Evolutionary conservation across 92 coral and sea anemone species (phyloP), one percentile per base, ranked within the genome.

Genomic region (Bergia puertoricense): DNA sequence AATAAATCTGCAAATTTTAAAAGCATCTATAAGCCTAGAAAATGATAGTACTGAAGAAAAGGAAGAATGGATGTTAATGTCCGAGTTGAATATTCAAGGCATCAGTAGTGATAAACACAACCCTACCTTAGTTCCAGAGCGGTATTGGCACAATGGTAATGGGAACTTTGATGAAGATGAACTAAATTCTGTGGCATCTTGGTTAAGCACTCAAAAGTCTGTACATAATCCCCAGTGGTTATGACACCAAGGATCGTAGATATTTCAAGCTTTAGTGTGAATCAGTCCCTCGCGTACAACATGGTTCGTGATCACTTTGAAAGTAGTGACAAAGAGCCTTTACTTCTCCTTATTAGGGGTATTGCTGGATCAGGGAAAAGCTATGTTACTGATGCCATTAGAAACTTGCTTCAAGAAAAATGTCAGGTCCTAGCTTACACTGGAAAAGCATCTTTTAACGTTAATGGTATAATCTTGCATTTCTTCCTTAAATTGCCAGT

Each of bases 391-490:
- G 88, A 89, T 40, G 88, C 91, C 37, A 50, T 88, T 2, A 81
- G 88, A 88, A 88, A 88, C 67, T 16, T 56, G 30, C 91, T 88
- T 43, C 81, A 81, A 80, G 86, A 0, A 82, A 82, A 82, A 62
- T 82, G 86, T 38, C 86, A 82, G 46, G 68, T 65, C 8, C 85
- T 89, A 85, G 91, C 89, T 16, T 89, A 89, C 73, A 89, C 91
- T 89, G 89, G 92, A 85, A 90, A 90, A 43, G 92, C 92, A 15
- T 85, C 89, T 77, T 90, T 90, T 79, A 82, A 88, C 62, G 91
- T 88, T 36, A 82, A 88, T 75, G 91, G 93, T 18, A 82, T 88
- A 44, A 91, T 86, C 76, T 65, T 88, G 73, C 93, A 88, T 77
- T 80, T 88, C 14, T 81, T 88, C 54, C 90, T 88, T 43, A 88